Base-by-base conservation (phyloP, 92 coral and sea anemone genomes). In the Pocillopora grandis region DNA sequence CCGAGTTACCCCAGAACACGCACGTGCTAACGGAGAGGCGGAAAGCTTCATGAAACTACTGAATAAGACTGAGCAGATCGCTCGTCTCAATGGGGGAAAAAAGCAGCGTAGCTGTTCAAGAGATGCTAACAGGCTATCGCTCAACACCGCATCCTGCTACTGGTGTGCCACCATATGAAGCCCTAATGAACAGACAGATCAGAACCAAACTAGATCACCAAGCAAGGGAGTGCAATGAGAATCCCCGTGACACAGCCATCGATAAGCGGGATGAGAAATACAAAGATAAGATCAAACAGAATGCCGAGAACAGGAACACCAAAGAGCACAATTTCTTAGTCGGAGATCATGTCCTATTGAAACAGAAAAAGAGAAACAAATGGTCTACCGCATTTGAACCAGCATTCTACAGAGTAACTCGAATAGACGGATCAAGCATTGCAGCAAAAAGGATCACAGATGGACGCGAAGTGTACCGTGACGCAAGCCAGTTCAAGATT, bases 341-440 rank as follows among this genome's bases (percentile, higher is more conserved):
- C 20, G 90, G 86, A 69, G 92, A 87, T 75, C 78, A 89, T 83
- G 89, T 89, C 10, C 81, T 92, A 57, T 61, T 86, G 90, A 86
- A 89, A 61, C 73, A 83, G 71, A 86, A 73, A 37, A 83, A 86
- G 83, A 78, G 57, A 52, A 89, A 83, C 83, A 89, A 92, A 73
- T 83, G 89, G 91, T 71, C 91, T 10, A 86, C 88, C 66, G 90
- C 90, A 2, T 86, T 70, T 57, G 85, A 92, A 71, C 90, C 92
- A 83, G 84, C 91, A 42, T 83, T 85, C 86, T 91, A 89, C 66
- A 82, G 68, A 33, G 80, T 91, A 74, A 59, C 85, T 76, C 80
- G 68, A 15, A 83, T 81, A 16, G 89, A 89, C 12, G 90, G 92
- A 33, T 91, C 89, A 66, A 86, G 86, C 35, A 89, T 88, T 49